phyloP scores from a whole-genome alignment of 1,140 invertebrate genomes.

The Musca domestica region DNA sequence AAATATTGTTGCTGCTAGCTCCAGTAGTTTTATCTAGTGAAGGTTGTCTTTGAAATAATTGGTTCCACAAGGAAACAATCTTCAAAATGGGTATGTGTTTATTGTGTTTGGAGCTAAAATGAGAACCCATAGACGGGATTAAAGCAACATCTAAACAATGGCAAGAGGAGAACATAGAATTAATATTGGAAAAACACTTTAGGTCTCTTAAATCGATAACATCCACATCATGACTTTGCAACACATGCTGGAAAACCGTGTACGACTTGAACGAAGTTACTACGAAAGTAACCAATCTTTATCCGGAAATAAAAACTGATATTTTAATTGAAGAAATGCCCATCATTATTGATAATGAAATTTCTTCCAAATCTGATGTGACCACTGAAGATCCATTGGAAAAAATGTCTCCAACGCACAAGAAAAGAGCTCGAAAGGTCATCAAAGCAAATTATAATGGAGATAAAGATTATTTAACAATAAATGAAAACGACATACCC shows the following conservation, averaged over 20 bases:
- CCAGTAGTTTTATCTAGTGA: background rate
- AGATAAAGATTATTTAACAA: background rate
- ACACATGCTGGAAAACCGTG: background rate
- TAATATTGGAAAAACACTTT: slow-evolving; percentile 6
- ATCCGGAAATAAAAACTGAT: background rate
- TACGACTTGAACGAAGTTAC: background rate
- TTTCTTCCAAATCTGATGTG: background rate
- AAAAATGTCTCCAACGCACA: background rate
- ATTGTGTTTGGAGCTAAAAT: background rate
- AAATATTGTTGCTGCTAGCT: background rate
- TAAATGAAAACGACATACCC: background rate
- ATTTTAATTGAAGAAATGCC: background rate
- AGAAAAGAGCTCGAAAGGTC: background rate
- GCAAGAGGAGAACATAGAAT: background rate
- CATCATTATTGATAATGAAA: background rate
- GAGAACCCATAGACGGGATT: background rate
- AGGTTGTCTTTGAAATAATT: background rate
- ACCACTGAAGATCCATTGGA: background rate
- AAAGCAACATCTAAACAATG: background rate
- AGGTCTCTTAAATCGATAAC: background rate
- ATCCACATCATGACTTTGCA: background rate
- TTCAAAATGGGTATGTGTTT: background rate
- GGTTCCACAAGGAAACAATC: background rate
- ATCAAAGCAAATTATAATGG: background rate
- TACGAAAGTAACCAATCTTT: background rate